Evolutionary conservation across 2,113 vertebrate species (phyloP).

Genomic region (Mus spicilegus): DNA sequence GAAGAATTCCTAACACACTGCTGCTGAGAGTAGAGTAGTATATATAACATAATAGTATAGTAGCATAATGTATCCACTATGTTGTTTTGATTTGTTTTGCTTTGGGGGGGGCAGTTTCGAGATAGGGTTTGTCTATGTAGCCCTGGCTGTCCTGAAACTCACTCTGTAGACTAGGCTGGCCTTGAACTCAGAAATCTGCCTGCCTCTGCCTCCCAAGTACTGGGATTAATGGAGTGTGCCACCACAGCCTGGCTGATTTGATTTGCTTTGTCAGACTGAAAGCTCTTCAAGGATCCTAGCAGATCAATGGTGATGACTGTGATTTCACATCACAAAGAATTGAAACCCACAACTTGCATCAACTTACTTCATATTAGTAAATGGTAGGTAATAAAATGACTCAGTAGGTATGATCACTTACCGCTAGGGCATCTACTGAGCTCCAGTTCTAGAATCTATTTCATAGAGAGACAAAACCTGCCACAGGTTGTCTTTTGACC

Average conservation of each 20-base stretch:
- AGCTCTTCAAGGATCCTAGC: neutral
- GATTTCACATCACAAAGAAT: neutral
- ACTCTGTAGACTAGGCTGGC: too few species aligned
- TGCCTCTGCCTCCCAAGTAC: too few species aligned
- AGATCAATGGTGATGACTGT: neutral
- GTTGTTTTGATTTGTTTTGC: too few species aligned
- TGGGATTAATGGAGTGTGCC: too few species aligned
- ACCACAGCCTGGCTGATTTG: too few species aligned
- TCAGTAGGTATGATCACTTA: neutral
- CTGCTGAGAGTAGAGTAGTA: neutral
- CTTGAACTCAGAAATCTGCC: too few species aligned
- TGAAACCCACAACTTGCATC: neutral
- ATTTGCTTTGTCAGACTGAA: too few species aligned
- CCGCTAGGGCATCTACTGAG: too few species aligned
- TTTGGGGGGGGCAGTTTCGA: too few species aligned
- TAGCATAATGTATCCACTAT: neutral
- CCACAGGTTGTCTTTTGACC: neutral
- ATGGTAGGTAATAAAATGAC: neutral
- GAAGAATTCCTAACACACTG: neutral
- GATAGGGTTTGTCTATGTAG: too few species aligned
- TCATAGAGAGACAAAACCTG: neutral
- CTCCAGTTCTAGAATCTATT: neutral
- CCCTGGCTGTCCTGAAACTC: too few species aligned
- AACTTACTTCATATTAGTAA: neutral
- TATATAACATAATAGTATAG: neutral